Percentiles rank a stretch among this genome's conserved stretches.
These are phyloP conservation scores for Cheilosia grossa DNA, from an alignment of 2,888 invertebrate species.

Conservation along the genomic window DNA sequence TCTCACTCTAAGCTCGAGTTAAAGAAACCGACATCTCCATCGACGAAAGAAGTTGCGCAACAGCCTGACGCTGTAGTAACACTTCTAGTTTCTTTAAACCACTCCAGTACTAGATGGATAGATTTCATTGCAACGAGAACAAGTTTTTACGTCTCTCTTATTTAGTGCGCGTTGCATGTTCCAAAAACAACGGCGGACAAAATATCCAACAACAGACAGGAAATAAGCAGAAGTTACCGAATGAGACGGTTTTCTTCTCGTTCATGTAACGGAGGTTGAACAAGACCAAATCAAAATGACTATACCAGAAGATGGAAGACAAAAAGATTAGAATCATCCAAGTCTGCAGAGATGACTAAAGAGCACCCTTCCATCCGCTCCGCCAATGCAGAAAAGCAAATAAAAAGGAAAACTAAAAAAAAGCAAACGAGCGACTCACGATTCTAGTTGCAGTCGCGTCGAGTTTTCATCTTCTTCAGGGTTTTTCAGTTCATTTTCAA, in stretches of 20 bases:
- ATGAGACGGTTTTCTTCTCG: slow-evolving; percentile 10
- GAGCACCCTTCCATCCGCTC: not conserved
- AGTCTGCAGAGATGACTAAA: slow-evolving; percentile 39
- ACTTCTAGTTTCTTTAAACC: slow-evolving; percentile 68
- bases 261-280: slow-evolving; percentile 47
- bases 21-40: not conserved
- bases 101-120: slow-evolving; percentile 29
- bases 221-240: slow-evolving; percentile 61
- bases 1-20: slow-evolving; percentile 32
- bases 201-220: slow-evolving; percentile 47
- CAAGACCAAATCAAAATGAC: slow-evolving; percentile 44
- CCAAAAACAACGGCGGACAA: slow-evolving; percentile 5
- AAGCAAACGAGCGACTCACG: slow-evolving; percentile 22
- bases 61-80: slow-evolving; percentile 40
- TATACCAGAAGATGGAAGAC: slow-evolving; percentile 24
- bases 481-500: slow-evolving; percentile 27
- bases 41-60: slow-evolving; percentile 53
- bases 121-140: slow-evolving; percentile 40
- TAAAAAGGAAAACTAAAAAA: slow-evolving; percentile 29
- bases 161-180: slow-evolving; percentile 38
- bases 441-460: slow-evolving; percentile 46
- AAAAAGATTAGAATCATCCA: slow-evolving; percentile 43
- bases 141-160: slow-evolving; percentile 42
- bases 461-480: slow-evolving; percentile 43
- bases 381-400: slow-evolving; percentile 13